Percentiles rank a stretch among this genome's conserved stretches.
phyloP scores from a whole-genome alignment of 2,113 vertebrate genomes.

The Muntiacus muntjak region DNA sequence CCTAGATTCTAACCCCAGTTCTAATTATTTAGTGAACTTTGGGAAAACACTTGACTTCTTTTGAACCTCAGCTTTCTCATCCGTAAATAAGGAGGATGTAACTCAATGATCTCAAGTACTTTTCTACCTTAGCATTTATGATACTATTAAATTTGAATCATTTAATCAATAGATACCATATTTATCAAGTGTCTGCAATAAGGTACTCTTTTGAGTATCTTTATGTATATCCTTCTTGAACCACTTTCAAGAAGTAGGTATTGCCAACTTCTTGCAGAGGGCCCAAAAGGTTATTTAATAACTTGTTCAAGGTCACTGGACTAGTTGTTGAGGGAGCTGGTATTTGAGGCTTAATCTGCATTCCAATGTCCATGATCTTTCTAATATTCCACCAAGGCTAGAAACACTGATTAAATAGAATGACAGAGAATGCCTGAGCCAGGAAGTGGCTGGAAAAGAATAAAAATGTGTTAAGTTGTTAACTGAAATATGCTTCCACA shows the following conservation, averaged over 20 bases:
- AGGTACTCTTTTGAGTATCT: background rate
- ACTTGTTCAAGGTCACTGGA: background rate
- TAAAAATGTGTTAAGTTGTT: background rate
- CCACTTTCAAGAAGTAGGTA: background rate
- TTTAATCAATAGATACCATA: background rate
- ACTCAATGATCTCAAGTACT: background rate
- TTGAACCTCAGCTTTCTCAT: background rate
- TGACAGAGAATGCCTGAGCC: background rate
- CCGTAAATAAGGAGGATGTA: background rate
- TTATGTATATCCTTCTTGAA: background rate
- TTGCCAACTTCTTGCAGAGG: background rate
- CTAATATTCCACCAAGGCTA: background rate
- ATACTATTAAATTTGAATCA: background rate
- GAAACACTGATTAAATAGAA: background rate
- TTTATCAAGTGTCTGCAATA: background rate
- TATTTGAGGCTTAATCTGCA: background rate
- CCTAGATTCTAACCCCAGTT: background rate
- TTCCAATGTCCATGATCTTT: background rate
- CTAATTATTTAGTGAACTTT: background rate
- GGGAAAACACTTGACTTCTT: background rate
- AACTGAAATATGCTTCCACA: background rate
- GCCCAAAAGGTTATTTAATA: background rate
- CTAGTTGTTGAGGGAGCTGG: background rate
- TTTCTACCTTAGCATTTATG: background rate
- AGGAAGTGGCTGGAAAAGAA: background rate